Evolutionary conservation across 2,797 vertebrate species (phyloP).

Genomic region (Lerista edwardsae): DNA sequence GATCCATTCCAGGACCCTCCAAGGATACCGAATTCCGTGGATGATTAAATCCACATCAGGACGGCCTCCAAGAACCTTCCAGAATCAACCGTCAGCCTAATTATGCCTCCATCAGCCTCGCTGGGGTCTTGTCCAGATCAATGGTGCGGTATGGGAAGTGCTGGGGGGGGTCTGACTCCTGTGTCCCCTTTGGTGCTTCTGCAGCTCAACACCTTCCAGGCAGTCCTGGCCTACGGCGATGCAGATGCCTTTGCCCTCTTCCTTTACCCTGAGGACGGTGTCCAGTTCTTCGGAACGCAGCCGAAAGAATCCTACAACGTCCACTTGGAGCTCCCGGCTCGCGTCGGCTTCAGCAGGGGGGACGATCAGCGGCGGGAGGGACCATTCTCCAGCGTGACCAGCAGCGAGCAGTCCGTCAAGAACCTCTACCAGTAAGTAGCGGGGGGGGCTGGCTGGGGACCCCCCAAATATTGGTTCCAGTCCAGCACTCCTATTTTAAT

Average conservation of each 20-base stretch:
- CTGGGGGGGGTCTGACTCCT: background rate
- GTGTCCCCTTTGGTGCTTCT: rapidly evolving
- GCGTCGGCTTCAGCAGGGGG: slow-evolving; percentile 93
- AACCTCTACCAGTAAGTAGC: slow-evolving; percentile 87
- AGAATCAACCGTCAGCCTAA: too few species aligned
- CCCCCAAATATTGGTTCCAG: background rate
- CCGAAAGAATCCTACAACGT: slow-evolving; percentile 95
- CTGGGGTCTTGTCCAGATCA: background rate
- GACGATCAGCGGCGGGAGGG: slow-evolving; percentile 84
- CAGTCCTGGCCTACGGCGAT: slow-evolving; percentile 87
- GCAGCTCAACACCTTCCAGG: slow-evolving; percentile 95
- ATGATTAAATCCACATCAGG: too few species aligned
- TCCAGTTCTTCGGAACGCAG: slow-evolving; percentile 90
- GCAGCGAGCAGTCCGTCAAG: slow-evolving; percentile 85
- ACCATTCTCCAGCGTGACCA: slow-evolving; percentile 87
- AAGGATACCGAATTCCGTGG: too few species aligned
- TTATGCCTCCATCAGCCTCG: background rate
- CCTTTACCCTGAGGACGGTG: slow-evolving; percentile 88
- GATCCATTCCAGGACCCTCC: too few species aligned
- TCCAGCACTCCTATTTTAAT: background rate
- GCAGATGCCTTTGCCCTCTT: slow-evolving; percentile 87
- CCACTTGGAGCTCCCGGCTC: slow-evolving; percentile 90
- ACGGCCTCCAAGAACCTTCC: too few species aligned
- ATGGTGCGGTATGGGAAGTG: background rate
- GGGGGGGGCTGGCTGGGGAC: background rate